A percentile compares a stretch with the other conserved stretches of the same genome.
These are phyloP conservation scores for Pseudobourletiella spinata DNA, from an alignment of 1,140 invertebrate species.

Conservation along the genomic window DNA sequence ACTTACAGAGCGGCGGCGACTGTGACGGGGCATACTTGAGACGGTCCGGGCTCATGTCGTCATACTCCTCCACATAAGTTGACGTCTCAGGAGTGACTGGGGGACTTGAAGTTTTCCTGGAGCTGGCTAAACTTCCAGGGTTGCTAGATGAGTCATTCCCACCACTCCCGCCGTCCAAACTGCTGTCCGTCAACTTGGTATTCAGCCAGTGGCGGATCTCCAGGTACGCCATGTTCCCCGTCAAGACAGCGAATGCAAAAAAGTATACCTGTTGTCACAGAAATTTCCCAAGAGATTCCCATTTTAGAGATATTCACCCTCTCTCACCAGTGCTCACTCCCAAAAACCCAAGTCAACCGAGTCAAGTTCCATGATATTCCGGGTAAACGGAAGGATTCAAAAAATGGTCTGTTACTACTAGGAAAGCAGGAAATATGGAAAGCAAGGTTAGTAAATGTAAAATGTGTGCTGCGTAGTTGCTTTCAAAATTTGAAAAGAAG, in stretches of 20 bases:
- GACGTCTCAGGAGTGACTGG: neutral
- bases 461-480: too few relatives aligned
- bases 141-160: neutral
- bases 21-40: neutral
- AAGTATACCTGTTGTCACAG: constrained; percentile 12
- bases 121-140: neutral
- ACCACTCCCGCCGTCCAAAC: neutral
- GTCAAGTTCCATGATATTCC: too few relatives aligned
- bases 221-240: neutral
- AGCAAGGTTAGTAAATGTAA: too few relatives aligned
- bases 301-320: too few relatives aligned
- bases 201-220: neutral
- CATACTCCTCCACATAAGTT: neutral
- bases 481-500: too few relatives aligned
- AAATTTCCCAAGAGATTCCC: too few relatives aligned
- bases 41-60: neutral
- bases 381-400: too few relatives aligned
- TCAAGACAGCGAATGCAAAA: constrained; percentile 1
- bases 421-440: too few relatives aligned
- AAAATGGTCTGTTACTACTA: too few relatives aligned
- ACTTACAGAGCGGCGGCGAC: constrained; percentile 1
- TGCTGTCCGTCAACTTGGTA: neutral
- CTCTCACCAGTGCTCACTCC: too few relatives aligned
- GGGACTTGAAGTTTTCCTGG: neutral
- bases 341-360: too few relatives aligned